Evolutionary conservation across 2,888 invertebrate species (phyloP).

Genomic region (Agriotes lineatus): DNA sequence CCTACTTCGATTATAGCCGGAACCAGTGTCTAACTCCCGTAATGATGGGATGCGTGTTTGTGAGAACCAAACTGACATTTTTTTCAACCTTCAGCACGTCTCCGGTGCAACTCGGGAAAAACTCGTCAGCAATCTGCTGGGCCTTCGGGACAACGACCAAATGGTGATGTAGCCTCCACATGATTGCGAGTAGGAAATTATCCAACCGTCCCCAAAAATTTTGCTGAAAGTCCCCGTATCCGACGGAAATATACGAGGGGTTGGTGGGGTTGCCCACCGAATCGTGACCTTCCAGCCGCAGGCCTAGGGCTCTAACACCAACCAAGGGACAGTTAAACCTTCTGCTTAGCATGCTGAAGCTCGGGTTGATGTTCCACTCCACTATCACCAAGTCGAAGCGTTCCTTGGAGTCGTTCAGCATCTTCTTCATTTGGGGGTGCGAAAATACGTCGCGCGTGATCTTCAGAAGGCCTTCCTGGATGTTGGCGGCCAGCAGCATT

Average conservation of each 20-base stretch:
- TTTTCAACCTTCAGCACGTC: constrained; percentile 42
- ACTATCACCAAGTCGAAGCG: constrained; percentile 45
- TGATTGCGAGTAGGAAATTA: constrained; percentile 37
- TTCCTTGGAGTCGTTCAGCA: constrained; percentile 27
- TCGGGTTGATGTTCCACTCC: constrained; percentile 40
- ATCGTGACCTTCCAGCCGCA: constrained; percentile 44
- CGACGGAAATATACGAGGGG: constrained; percentile 43
- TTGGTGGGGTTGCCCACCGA: constrained; percentile 45
- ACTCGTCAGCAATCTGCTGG: constrained; percentile 29
- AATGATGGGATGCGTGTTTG: constrained; percentile 44
- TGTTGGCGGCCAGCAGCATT: background rate
- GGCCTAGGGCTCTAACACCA: constrained; percentile 40
- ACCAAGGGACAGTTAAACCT: constrained; percentile 44
- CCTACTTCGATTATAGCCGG: constrained; percentile 46
- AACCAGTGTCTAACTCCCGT: constrained; percentile 42
- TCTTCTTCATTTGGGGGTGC: constrained; percentile 30
- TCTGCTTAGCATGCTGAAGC: constrained; percentile 33
- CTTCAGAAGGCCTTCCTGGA: background rate
- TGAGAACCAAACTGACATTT: constrained; percentile 43
- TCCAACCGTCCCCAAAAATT: constrained; percentile 40
- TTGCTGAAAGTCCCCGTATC: constrained; percentile 22
- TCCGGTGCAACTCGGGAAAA: constrained; percentile 34
- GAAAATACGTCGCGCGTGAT: constrained; percentile 22
- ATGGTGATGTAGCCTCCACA: constrained; percentile 40
- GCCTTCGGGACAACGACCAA: constrained; percentile 40